Percentiles rank a stretch among this genome's conserved stretches.
phyloP scores from a whole-genome alignment of 53 echinoderm and acorn worm species.

The Actinopyga echinites region DNA sequence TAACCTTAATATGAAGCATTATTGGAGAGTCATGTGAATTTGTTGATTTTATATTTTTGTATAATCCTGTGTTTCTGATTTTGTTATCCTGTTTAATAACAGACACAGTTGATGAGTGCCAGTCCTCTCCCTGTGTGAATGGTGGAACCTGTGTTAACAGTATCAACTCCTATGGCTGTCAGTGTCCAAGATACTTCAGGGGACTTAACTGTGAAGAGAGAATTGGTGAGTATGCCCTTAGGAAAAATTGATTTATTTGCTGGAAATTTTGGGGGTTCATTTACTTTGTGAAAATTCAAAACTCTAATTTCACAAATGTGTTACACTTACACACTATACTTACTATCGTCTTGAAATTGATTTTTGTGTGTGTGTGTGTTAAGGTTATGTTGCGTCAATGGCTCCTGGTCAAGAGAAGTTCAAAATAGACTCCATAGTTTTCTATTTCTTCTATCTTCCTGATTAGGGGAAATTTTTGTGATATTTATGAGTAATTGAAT shows the following conservation, averaged over 20 bases:
- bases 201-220: slow-evolving; percentile 73
- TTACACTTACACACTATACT: too few species aligned
- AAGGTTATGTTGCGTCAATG: too few species aligned
- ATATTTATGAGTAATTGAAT: too few species aligned
- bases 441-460: not conserved
- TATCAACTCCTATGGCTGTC: slow-evolving; percentile 69
- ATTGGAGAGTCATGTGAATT: not conserved
- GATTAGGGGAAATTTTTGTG: not conserved
- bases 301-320: too few species aligned
- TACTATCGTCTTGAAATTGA: too few species aligned
- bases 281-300: too few species aligned
- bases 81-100: not conserved
- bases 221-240: slow-evolving; percentile 39
- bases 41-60: too few species aligned
- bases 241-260: too few species aligned
- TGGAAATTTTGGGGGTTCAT: too few species aligned
- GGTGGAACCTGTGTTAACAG: slow-evolving; percentile 89
- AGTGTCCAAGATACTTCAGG: slow-evolving; percentile 66
- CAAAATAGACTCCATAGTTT: not conserved
- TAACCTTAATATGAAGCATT: too few species aligned
- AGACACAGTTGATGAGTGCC: slow-evolving; percentile 88
- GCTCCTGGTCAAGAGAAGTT: not conserved
- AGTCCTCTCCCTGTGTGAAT: slow-evolving; percentile 74
- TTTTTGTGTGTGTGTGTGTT: too few species aligned
- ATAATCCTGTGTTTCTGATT: not conserved